Evolutionary conservation across 2,888 invertebrate genomes (phyloP).

Genomic region (Yponomeuta sedellus): DNA sequence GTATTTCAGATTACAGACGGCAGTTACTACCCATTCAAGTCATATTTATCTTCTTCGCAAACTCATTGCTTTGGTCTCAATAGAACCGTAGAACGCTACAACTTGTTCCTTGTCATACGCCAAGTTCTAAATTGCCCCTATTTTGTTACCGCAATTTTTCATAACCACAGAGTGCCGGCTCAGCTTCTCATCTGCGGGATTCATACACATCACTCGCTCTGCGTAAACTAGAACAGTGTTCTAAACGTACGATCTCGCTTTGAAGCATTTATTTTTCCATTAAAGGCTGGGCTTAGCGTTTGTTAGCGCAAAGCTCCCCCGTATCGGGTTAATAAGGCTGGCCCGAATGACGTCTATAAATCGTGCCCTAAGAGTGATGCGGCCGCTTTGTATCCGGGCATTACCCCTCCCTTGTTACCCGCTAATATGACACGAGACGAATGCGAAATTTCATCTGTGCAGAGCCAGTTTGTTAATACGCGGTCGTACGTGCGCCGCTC

Average conservation of each 20-base stretch:
- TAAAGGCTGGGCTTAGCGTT: too few relatives aligned
- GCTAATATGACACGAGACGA: slow-evolving; percentile 62
- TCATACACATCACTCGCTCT: neutral
- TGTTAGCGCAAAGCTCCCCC: too few relatives aligned
- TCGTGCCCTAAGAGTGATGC: slow-evolving; percentile 41
- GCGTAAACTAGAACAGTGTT: neutral
- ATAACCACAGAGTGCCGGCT: slow-evolving; percentile 9
- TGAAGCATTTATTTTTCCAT: too few relatives aligned
- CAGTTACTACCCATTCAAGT: too few relatives aligned
- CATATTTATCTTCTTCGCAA: too few relatives aligned
- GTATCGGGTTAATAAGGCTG: neutral
- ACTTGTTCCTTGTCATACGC: neutral
- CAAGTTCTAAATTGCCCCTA: slow-evolving; percentile 9
- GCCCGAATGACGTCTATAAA: neutral
- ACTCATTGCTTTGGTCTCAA: neutral
- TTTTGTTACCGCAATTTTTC: slow-evolving; percentile 13
- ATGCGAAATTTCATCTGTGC: slow-evolving; percentile 45
- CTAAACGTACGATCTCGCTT: too few relatives aligned
- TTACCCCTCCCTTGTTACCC: slow-evolving; percentile 35
- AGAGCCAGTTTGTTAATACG: slow-evolving; percentile 16
- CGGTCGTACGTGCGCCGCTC: slow-evolving; percentile 6
- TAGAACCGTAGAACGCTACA: neutral
- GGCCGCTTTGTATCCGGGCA: slow-evolving; percentile 49
- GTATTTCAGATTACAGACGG: too few relatives aligned
- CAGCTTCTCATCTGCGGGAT: neutral